These are phyloP conservation scores for Buteo buteo DNA, from an alignment of 2,113 vertebrate species.

Conservation along the genomic window DNA sequence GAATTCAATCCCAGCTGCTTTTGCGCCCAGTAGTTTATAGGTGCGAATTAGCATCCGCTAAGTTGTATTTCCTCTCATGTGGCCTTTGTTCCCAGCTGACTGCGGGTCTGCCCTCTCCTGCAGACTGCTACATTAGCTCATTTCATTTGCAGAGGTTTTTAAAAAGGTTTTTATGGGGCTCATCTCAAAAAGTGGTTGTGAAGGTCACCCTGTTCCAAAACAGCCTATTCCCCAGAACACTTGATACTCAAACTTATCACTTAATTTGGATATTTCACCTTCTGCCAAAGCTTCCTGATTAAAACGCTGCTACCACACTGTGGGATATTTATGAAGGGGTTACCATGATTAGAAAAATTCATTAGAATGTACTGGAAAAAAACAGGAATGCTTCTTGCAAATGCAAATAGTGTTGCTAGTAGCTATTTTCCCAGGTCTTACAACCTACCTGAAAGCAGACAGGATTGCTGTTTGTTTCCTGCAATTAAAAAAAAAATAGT, in stretches of 20 bases:
- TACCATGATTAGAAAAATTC: background rate
- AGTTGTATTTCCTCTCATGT: background rate
- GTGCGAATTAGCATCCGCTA: background rate
- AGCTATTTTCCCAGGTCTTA: background rate
- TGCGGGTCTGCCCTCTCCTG: background rate
- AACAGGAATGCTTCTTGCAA: background rate
- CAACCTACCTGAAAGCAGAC: background rate
- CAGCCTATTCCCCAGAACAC: background rate
- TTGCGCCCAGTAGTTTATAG: background rate
- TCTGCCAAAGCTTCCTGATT: background rate
- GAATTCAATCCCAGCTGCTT: background rate
- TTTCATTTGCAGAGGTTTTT: background rate
- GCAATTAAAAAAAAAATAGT: background rate
- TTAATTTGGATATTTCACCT: background rate
- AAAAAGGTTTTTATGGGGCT: background rate
- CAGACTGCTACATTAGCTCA: background rate
- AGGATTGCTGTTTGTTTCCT: background rate
- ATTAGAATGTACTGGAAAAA: background rate
- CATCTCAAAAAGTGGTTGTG: background rate
- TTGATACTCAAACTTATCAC: background rate
- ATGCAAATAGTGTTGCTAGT: background rate
- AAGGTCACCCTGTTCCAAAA: background rate
- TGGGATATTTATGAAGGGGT: background rate
- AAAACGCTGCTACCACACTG: background rate
- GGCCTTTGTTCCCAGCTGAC: background rate